A percentile compares a stretch with the other conserved stretches of the same genome.
Conservation (phyloP, 1,140 invertebrate species). For the Battus philenor region DNA sequence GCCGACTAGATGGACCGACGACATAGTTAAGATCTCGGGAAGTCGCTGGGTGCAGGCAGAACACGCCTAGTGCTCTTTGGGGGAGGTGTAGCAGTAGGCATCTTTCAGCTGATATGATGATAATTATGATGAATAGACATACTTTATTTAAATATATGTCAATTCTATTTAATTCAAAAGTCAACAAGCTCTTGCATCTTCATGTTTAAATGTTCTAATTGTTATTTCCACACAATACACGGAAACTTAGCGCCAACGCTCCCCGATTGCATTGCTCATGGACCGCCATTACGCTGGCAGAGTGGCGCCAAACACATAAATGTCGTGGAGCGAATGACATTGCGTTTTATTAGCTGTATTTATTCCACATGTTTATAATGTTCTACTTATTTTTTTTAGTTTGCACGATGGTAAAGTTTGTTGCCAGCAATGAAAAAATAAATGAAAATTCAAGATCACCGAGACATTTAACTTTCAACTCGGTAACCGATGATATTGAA, state of each 20-base stretch:
- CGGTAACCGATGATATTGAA: slow-evolving; percentile 40
- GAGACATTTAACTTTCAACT: slow-evolving; percentile 51
- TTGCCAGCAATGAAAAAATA: slow-evolving; percentile 24
- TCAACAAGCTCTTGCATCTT: no score
- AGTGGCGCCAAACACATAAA: slow-evolving; percentile 32
- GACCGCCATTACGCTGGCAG: slow-evolving; percentile 35
- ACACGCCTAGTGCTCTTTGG: no score
- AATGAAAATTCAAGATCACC: slow-evolving; percentile 29
- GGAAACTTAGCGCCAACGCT: slow-evolving; percentile 32
- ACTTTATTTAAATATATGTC: no score
- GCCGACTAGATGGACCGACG: no score
- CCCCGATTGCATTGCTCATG: slow-evolving; percentile 19
- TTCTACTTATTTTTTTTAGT: slow-evolving; percentile 25
- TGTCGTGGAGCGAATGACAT: slow-evolving; percentile 26
- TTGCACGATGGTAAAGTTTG: slow-evolving; percentile 19
- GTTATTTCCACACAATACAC: slow-evolving; percentile 42
- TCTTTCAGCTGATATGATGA: no score
- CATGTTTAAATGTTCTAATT: no score
- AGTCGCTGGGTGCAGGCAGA: no score
- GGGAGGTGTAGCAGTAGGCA: no score
- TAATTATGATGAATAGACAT: no score
- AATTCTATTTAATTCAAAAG: no score
- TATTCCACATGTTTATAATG: slow-evolving; percentile 19
- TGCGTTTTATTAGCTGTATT: slow-evolving; percentile 29
- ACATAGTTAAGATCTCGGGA: no score